phyloP scores from a whole-genome alignment of 2,797 vertebrate species.

The Hephaestus fuliginosus region DNA sequence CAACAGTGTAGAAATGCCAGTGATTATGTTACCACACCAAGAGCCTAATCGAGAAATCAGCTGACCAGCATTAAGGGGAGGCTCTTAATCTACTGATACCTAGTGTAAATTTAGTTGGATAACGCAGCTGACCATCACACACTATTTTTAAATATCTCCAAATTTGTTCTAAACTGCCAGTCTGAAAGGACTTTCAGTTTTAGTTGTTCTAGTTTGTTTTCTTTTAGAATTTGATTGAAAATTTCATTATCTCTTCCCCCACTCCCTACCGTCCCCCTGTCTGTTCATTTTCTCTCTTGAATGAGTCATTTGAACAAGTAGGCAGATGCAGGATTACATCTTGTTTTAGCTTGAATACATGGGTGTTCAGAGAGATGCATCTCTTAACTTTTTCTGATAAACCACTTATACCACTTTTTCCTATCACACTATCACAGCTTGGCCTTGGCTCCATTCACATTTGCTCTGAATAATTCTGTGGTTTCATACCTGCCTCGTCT shows the following conservation, averaged over 20 bases:
- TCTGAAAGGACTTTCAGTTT: background rate
- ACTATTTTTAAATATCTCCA: background rate
- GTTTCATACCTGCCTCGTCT: conserved; percentile 14
- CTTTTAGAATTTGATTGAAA: conserved; percentile 2
- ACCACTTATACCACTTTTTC: background rate
- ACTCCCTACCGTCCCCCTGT: background rate
- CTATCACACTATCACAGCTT: background rate
- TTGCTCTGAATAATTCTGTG: conserved; percentile 18
- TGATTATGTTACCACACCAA: background rate
- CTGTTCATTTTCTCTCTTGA: conserved; percentile 8
- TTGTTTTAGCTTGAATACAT: conserved; percentile 7
- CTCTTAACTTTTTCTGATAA: background rate
- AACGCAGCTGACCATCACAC: background rate
- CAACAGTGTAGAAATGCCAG: background rate
- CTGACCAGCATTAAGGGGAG: background rate
- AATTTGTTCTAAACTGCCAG: background rate
- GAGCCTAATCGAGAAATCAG: background rate
- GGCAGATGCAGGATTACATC: conserved; percentile 11
- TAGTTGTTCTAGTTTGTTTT: conserved; percentile 3
- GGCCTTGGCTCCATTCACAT: conserved; percentile 25
- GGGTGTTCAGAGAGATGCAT: conserved; percentile 7
- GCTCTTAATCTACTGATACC: background rate
- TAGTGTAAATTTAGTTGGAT: background rate
- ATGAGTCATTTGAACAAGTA: conserved; percentile 22
- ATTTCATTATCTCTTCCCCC: background rate